These are phyloP conservation scores for Anguilla rostrata DNA, from an alignment of 2,113 vertebrate genomes.

Conservation along the genomic window DNA sequence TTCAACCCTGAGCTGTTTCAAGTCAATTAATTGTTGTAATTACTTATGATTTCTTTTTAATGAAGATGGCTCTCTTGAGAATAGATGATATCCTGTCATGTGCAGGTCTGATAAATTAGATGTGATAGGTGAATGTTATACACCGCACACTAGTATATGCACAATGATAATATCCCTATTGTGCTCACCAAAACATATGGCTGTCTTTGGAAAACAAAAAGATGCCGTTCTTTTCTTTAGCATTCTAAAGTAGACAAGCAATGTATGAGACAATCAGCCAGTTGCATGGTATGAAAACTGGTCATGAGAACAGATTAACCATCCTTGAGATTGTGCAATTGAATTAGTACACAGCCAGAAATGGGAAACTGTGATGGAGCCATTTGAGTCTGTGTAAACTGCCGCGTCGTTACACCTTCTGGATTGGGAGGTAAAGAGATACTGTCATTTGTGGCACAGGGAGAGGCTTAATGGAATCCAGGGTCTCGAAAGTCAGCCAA, in stretches of 20 bases:
- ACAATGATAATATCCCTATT: conserved; percentile 57
- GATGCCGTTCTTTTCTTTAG: not conserved
- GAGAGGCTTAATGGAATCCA: not conserved
- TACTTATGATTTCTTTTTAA: conserved; percentile 91
- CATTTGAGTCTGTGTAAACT: not conserved
- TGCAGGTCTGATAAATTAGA: conserved; percentile 81
- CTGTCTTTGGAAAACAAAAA: conserved; percentile 66
- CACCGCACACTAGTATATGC: conserved; percentile 66
- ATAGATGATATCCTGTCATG: conserved; percentile 82
- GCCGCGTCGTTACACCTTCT: not conserved
- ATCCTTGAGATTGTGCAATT: not conserved
- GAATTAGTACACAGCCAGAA: not conserved
- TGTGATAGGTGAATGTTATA: conserved; percentile 77
- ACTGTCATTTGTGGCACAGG: not conserved
- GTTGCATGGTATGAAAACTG: conserved; percentile 7
- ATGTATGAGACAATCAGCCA: not conserved
- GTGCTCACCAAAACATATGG: conserved; percentile 59
- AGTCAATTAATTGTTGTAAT: conserved; percentile 92
- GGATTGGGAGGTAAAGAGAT: not conserved
- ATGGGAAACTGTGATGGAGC: conserved; percentile 1
- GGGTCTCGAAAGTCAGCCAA: conserved; percentile 3
- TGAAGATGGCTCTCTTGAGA: conserved; percentile 83
- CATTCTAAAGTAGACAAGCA: not conserved
- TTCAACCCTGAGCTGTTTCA: conserved; percentile 81
- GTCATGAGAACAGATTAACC: not conserved